Base-by-base conservation (phyloP, 2,797 vertebrate species). In the Acipenser oxyrinchus region DNA sequence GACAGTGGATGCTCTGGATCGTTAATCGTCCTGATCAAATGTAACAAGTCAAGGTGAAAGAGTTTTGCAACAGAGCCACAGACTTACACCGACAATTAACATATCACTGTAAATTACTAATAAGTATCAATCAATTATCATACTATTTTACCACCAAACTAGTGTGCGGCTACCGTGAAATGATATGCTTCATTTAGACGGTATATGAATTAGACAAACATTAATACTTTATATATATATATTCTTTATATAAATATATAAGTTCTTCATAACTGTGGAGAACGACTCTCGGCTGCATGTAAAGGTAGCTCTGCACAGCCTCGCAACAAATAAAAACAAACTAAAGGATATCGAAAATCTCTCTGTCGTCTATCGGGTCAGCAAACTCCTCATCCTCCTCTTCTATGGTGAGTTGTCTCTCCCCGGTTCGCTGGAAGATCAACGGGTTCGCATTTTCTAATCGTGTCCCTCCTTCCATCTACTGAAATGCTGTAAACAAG, bases 1-100 rank as follows among this genome's bases (percentile, higher is more conserved):
- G 93, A 95, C 66, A 98, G 90, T 0, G 95, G 95, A 70, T 98
- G 95, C 72, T 98, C 95, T 0, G 95, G 95, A 78, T 98, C 95
- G 66, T 92, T 97, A 71, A 98, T 96, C 59, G 92, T 92, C 69
- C 91, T 87, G 76, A 98, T 96, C 64, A 96, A 88, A 93, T 97
- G 93, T 97, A 76, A 13, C 13, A 67, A 1, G 78, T 83, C 78
- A 88, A 88, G 82, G 87, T 84, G 82, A 83, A 66, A 10, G 13
- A 55, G n/a, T 18, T 37, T 37, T 3, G 23, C 23, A 37, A 37
- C 23, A 37, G 23, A 37, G 23, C 15, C 23, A 37, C 23, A 37
- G 23, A 37, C 23, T 1, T 37, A 37, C 23, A 37, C 23, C 4
- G 23, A 37, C 23, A 37, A 37, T 2, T 37, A 37, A 37, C 23